These are phyloP conservation scores for Dryobates pubescens DNA, from an alignment of 2,797 vertebrate genomes.

Conservation along the genomic window DNA sequence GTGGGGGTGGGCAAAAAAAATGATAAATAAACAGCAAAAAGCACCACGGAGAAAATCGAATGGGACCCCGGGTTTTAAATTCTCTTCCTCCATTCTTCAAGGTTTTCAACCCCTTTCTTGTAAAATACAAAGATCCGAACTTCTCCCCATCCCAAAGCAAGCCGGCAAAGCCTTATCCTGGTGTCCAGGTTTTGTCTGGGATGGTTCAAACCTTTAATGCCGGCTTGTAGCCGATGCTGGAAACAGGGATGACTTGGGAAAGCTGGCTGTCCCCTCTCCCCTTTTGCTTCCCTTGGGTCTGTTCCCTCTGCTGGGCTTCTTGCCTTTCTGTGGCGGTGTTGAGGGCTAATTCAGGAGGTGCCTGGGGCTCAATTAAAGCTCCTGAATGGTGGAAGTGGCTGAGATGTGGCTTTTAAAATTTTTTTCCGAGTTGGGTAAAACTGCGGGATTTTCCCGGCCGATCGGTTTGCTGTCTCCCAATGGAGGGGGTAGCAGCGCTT, in stretches of 20 bases:
- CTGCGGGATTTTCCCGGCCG: fast-evolving
- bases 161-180: background rate
- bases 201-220: background rate
- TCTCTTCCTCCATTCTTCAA: constrained; percentile 41
- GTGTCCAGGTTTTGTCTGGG: constrained; percentile 24
- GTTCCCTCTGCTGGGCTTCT: background rate
- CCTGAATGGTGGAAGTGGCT: background rate
- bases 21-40: no score
- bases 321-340: background rate
- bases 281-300: background rate
- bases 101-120: constrained; percentile 24
- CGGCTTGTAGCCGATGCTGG: background rate
- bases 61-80: constrained; percentile 58
- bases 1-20: background rate
- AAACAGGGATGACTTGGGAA: background rate
- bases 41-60: constrained; percentile 36
- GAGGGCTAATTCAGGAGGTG: constrained; percentile 26
- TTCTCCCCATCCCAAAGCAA: background rate
- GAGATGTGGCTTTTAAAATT: background rate
- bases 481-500: background rate
- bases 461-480: background rate
- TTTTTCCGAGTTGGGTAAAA: background rate
- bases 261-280: background rate
- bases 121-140: background rate
- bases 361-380: background rate